These are phyloP conservation scores for Lepidotrigona ventralis DNA, from an alignment of 1,140 invertebrate genomes.

Conservation along the genomic window DNA sequence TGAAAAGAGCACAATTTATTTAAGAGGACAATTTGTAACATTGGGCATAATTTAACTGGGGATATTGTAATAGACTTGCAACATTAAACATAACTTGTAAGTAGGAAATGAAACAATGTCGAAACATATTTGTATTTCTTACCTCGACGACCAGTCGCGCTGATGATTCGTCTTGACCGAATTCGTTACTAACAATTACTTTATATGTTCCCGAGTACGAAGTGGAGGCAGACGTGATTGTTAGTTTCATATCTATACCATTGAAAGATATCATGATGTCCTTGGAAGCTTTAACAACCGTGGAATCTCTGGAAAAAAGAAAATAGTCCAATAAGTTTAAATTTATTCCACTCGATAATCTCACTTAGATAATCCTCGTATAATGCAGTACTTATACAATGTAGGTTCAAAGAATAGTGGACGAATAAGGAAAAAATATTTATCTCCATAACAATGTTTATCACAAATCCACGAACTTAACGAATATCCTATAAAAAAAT, in stretches of 20 bases:
- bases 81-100: neutral
- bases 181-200: slow-evolving; percentile 90
- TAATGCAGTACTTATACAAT: no score
- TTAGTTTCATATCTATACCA: slow-evolving; percentile 88
- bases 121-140: slow-evolving; percentile 34
- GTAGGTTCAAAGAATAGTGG: no score
- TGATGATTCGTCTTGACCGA: slow-evolving; percentile 89
- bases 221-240: slow-evolving; percentile 85
- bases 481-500: no score
- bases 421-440: no score
- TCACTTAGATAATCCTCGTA: no score
- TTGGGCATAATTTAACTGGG: neutral
- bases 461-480: no score
- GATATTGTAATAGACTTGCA: neutral
- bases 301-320: slow-evolving; percentile 82
- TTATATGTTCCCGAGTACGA: slow-evolving; percentile 89
- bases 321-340: neutral
- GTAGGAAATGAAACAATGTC: neutral
- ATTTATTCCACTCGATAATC: no score
- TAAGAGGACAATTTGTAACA: neutral
- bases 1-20: neutral
- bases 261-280: slow-evolving; percentile 89
- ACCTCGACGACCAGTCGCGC: slow-evolving; percentile 87
- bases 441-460: no score
- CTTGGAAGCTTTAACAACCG: slow-evolving; percentile 85